These are phyloP conservation scores for Drosophila mojavensis DNA, from an alignment of 1,140 invertebrate genomes.

Conservation along the genomic window DNA sequence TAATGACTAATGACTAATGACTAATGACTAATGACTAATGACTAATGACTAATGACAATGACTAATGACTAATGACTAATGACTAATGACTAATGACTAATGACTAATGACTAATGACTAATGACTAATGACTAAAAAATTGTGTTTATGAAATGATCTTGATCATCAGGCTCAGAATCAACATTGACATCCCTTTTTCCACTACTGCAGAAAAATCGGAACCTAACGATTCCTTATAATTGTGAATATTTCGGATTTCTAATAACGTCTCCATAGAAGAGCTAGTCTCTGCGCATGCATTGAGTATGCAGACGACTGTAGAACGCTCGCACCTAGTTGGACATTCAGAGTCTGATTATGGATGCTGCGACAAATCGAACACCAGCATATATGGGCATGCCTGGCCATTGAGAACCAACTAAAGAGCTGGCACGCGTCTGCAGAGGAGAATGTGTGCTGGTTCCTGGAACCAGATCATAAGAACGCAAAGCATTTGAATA, in stretches of 20 bases:
- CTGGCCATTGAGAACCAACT: conserved; percentile 42
- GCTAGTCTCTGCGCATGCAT: conserved; percentile 16
- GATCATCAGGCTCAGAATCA: too few species aligned
- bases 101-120: too few species aligned
- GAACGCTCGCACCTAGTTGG: conserved; percentile 23
- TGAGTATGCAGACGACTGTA: conserved; percentile 13
- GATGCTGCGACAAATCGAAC: conserved; percentile 68
- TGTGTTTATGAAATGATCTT: too few species aligned
- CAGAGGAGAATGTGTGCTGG: background rate
- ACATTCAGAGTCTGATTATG: conserved; percentile 53
- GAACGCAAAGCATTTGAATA: conserved; percentile 63
- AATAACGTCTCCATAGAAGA: background rate
- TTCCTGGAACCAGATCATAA: conserved; percentile 41
- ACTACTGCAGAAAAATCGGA: too few species aligned
- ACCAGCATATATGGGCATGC: conserved; percentile 63
- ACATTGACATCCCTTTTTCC: too few species aligned
- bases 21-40: too few species aligned
- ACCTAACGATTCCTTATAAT: too few species aligned
- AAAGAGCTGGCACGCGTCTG: conserved; percentile 54
- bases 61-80: too few species aligned
- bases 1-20: too few species aligned
- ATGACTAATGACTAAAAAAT: too few species aligned
- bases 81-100: too few species aligned
- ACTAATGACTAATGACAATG: too few species aligned
- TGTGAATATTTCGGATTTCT: background rate